These are phyloP conservation scores for Nasua narica DNA, from an alignment of 2,797 vertebrate genomes.

Conservation along the genomic window DNA sequence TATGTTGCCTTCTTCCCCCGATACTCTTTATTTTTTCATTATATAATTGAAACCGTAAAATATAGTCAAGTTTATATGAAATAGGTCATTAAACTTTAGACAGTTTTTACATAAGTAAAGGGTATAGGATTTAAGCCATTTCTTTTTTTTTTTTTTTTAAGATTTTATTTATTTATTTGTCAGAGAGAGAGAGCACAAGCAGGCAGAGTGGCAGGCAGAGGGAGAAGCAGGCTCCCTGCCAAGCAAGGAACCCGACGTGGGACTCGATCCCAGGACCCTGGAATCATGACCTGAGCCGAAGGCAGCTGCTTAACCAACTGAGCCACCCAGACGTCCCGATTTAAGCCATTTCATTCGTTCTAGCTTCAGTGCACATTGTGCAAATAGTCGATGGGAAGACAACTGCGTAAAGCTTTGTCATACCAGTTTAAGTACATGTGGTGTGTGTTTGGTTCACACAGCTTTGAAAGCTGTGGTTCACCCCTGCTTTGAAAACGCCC, in stretches of 20 bases:
- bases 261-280: too few species aligned
- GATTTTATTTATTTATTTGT: too few species aligned
- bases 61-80: background rate
- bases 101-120: background rate
- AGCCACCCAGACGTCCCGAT: too few species aligned
- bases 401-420: background rate
- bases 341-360: background rate
- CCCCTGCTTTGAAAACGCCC: background rate
- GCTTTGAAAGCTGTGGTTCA: too few species aligned
- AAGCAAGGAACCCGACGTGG: too few species aligned
- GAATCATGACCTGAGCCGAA: too few species aligned
- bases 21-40: background rate
- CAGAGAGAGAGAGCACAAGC: too few species aligned
- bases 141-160: too few species aligned
- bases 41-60: background rate
- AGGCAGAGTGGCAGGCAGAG: too few species aligned
- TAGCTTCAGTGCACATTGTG: background rate
- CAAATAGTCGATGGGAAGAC: background rate
- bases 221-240: too few species aligned
- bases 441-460: background rate
- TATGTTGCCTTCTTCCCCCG: background rate
- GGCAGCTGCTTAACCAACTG: too few species aligned
- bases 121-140: background rate
- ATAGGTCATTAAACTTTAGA: background rate
- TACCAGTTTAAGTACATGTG: background rate